Base-by-base conservation (phyloP, 2,888 invertebrate species). In the Cantharis nigra region DNA sequence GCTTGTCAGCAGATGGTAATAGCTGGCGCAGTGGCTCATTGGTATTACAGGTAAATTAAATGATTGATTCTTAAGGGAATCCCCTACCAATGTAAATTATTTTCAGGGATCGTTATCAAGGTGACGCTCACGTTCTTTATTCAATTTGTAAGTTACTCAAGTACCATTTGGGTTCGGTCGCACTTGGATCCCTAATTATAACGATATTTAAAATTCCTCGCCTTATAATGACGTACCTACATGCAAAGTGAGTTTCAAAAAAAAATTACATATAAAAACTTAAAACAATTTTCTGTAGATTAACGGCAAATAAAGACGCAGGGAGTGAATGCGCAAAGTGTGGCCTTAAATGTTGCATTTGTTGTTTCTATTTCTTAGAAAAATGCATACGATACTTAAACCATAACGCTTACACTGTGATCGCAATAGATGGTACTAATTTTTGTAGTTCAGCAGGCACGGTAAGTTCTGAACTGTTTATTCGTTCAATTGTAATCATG, bases 1-100 rank as follows among this genome's bases (percentile, higher is more conserved):
- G 97, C 96, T 13, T 97, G 97, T 86, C 97, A 98, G 87, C 96
- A 97, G 87, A 96, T 98, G 93, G 95, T 97, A 2, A 94, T 98
- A 79, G 96, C 98, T 16, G 97, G 97, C 11, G 94, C 98, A 18
- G 97, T 98, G 1, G 96, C 97, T 0, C 94, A 94, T 84, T 98
- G 98, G 98, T 98, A 97, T 88, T 98, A 98, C 83, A 93, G 93
- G 95, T 76, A 70, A 23, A n/a, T 16, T 1, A 70, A 11, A 71
- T 14, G 3, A 9, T 13, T 11, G 3, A 9, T 28, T 9, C 18
- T 64, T 28, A n/a, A 28, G 2, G 18, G n/a, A 49, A 49, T 49
- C n/a, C 7, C 3, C 0, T 49, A n/a, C 5, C n/a, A 7, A 7
- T 49, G 49, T n/a, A n/a, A n/a, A n/a, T n/a, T n/a, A 23, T 73